Evolutionary conservation across 1,140 invertebrate genomes (phyloP), one percentile per base, ranked within the genome.

Genomic region (Batillaria attramentaria): DNA sequence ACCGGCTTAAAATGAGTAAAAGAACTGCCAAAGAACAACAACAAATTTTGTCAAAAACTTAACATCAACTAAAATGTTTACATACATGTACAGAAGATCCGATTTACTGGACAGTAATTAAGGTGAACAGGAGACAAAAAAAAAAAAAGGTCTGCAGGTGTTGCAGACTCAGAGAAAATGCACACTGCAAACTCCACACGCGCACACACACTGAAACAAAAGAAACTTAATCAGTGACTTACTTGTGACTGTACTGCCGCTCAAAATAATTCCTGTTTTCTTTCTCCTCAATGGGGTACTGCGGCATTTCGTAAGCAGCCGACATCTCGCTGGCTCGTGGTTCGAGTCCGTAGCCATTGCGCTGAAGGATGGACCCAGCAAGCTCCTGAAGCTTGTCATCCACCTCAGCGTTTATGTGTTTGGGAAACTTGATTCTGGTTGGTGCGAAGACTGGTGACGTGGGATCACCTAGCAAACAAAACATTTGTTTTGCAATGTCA

Each of bases 231-330:
- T 4, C 10, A 35, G n/a, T 20, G 37, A 10, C 69, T 57, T 68
- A 87, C 87, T 84, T 87, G 65, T 70, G 77, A 87, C 95, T 97
- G 3, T 98, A 92, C 87, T 98, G 96, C n/a, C 96, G 92, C 87
- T 98, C 97, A 78, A 97, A 95, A 46, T 96, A 94, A 13, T 97
- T 92, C 87, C 98, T 97, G 91, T 96, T 97, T 91, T 99, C 97
- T 76, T 97, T 96, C 88, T 98, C 96, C 90, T 99, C 97, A 85
- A 99, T 99, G 0, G 98, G 97, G 91, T 98, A 99, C 91, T 98
- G 96, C 0, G 97, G 96, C 24, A 98, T 95, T 92, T 98, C 97
- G 89, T 98, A 99, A 0, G 97, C 84, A 3, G 86, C 87, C 18
- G 83, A 79, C 0, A 82, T 75, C 43, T 85, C 82, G 62, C 80